phyloP scores from a whole-genome alignment of 30 jellyfish, hydroid and myxozoan species.

The Aurelia aurita region DNA sequence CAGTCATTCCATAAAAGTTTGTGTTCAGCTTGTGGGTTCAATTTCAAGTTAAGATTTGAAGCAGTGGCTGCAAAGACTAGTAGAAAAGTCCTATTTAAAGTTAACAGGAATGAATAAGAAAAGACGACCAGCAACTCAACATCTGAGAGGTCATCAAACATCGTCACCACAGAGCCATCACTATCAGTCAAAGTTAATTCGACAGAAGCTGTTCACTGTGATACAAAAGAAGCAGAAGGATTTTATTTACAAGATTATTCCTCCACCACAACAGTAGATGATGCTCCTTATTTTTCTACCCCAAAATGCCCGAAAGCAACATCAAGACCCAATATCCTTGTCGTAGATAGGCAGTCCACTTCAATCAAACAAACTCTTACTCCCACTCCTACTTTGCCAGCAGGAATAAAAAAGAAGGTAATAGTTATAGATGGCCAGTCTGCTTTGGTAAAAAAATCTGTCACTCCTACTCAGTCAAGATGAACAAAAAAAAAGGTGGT shows the following conservation, averaged over 20 bases:
- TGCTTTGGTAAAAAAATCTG: neutral
- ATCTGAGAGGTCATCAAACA: neutral
- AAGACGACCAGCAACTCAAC: constrained; percentile 3
- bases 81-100: constrained; percentile 26
- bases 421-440: constrained; percentile 12
- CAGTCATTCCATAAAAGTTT: constrained; percentile 21
- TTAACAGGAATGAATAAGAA: constrained; percentile 1
- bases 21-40: constrained; percentile 15
- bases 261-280: constrained; percentile 13
- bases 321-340: constrained; percentile 8
- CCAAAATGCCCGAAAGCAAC: constrained; percentile 27
- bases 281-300: constrained; percentile 24
- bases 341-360: too few species aligned
- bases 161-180: neutral
- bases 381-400: constrained; percentile 19
- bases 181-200: neutral
- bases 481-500: constrained; percentile 30
- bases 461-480: constrained; percentile 24
- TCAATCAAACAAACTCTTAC: too few species aligned
- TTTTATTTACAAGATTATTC: constrained; percentile 5
- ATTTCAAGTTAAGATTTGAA: constrained; percentile 28
- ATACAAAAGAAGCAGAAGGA: constrained; percentile 22
- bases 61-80: constrained; percentile 38
- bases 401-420: constrained; percentile 14
- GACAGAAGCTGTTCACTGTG: too few species aligned